Percentiles rank a stretch among this genome's conserved stretches.
phyloP scores from a whole-genome alignment of 2,113 vertebrate species.

The Mionectes macconnelli region DNA sequence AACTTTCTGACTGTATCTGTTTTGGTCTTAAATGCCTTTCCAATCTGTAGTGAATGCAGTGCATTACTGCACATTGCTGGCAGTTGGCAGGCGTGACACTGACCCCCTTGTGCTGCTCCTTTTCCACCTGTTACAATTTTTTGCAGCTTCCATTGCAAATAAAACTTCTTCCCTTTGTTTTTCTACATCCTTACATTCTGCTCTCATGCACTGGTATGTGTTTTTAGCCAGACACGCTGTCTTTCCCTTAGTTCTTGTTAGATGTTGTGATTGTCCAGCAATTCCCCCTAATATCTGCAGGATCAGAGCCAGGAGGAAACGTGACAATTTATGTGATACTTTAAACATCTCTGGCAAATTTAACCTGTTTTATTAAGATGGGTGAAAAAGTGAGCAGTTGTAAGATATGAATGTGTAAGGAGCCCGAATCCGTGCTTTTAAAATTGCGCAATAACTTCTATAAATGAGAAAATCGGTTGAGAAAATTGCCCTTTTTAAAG shows the following conservation, averaged over 20 bases:
- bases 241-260: background rate
- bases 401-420: background rate
- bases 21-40: conserved; percentile 18
- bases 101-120: background rate
- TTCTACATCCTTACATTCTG: background rate
- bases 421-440: background rate
- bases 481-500: background rate
- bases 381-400: background rate
- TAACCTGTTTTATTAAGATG: background rate
- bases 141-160: background rate
- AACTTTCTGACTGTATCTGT: background rate
- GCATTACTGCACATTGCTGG: background rate
- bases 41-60: background rate
- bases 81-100: background rate
- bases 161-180: background rate
- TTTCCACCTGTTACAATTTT: background rate
- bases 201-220: background rate
- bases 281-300: background rate
- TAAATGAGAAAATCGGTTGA: background rate
- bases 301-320: background rate
- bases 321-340: background rate
- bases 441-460: background rate
- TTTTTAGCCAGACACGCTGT: background rate
- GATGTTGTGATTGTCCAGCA: background rate
- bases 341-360: background rate